Evolutionary conservation across 2,113 vertebrate genomes (phyloP).

Genomic region (Kryptolebias marmoratus): DNA sequence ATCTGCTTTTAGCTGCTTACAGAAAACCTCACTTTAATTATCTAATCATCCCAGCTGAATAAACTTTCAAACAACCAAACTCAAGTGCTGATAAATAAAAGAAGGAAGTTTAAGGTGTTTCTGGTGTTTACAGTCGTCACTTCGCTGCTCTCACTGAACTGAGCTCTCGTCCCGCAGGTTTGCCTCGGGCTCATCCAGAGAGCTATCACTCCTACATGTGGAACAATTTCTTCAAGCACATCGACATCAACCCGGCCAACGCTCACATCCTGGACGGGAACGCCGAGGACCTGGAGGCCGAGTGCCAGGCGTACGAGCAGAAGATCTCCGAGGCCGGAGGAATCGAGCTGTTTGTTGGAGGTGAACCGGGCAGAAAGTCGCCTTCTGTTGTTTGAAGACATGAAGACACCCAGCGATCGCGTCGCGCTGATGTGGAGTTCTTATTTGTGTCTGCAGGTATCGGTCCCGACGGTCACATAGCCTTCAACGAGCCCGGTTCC

Average conservation of each 20-base stretch:
- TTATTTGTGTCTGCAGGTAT: constrained; percentile 81
- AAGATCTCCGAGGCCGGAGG: constrained; percentile 92
- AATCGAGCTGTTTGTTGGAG: constrained; percentile 93
- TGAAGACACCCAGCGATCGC: no score
- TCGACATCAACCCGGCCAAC: constrained; percentile 90
- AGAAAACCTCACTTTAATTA: no score
- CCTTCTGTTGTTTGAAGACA: no score
- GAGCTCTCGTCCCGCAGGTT: constrained; percentile 73
- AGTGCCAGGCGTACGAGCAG: constrained; percentile 88
- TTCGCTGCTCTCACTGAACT: not conserved
- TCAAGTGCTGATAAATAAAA: no score
- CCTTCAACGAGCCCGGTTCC: constrained; percentile 96
- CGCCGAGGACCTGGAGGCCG: constrained; percentile 84
- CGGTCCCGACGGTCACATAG: constrained; percentile 95
- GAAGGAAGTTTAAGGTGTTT: no score
- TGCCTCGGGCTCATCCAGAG: constrained; percentile 90
- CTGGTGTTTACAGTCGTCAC: no score
- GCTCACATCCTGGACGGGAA: constrained; percentile 93
- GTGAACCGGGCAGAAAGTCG: constrained; percentile 62
- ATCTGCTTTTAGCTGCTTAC: no score
- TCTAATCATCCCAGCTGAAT: no score
- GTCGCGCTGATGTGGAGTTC: no score
- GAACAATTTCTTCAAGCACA: constrained; percentile 97
- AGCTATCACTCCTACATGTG: constrained; percentile 99
- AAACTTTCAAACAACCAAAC: no score